Conservation (phyloP, 2,888 invertebrate genomes). For the Apamea epomidion region DNA sequence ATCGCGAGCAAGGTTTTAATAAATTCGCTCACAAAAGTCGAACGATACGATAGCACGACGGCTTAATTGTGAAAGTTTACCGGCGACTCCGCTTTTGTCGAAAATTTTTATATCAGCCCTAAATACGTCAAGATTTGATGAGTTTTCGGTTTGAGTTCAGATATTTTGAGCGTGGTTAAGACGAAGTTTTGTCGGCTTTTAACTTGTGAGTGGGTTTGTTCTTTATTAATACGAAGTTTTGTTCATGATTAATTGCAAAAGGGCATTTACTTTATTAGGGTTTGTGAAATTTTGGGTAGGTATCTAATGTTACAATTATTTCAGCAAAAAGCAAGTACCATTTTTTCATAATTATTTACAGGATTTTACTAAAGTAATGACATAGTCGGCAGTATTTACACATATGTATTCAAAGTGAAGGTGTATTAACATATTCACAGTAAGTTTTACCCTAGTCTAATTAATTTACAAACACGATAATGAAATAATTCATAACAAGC, state of each 20-base stretch:
- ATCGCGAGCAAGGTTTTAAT: slow-evolving; percentile 73
- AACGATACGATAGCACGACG: slow-evolving; percentile 64
- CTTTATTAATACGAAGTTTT: slow-evolving; percentile 50
- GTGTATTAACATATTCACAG: too few species aligned
- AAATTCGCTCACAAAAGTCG: slow-evolving; percentile 71
- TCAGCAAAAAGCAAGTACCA: not conserved
- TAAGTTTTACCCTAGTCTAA: not conserved
- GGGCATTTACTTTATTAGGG: slow-evolving; percentile 29
- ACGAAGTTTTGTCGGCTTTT: slow-evolving; percentile 44
- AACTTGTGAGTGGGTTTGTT: slow-evolving; percentile 46
- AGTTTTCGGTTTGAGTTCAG: slow-evolving; percentile 64
- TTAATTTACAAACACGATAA: not conserved
- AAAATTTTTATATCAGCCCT: slow-evolving; percentile 70
- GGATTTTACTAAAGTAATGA: not conserved
- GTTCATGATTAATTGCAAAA: slow-evolving; percentile 47
- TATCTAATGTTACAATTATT: not conserved
- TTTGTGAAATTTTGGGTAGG: not conserved
- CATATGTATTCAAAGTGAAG: not conserved
- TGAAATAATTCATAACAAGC: not conserved
- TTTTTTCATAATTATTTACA: not conserved
- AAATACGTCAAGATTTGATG: slow-evolving; percentile 70
- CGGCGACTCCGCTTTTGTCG: slow-evolving; percentile 70
- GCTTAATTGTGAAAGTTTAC: slow-evolving; percentile 78
- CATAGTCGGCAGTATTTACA: not conserved
- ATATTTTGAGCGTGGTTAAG: slow-evolving; percentile 52